Evolutionary conservation across 2,888 invertebrate genomes (phyloP).

Genomic region (Mythimna pallens): DNA sequence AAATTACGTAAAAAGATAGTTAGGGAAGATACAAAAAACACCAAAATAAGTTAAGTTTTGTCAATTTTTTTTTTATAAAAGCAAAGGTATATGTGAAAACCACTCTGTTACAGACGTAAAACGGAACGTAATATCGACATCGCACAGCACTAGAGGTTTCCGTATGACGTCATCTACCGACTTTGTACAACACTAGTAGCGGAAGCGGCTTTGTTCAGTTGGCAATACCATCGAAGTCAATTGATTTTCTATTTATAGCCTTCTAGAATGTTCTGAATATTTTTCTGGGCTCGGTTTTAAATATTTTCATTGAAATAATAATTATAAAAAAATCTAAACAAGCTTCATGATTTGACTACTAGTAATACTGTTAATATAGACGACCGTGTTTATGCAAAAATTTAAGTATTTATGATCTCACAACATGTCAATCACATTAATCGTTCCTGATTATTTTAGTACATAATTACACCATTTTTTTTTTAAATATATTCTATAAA

Average conservation of each 20-base stretch:
- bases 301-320: not conserved
- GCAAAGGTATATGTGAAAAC: not conserved
- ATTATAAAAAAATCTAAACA: constrained; percentile 3
- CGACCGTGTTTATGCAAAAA: not conserved
- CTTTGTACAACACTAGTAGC: constrained; percentile 66
- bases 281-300: not conserved
- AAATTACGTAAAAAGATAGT: not conserved
- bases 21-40: not conserved
- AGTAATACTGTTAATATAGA: not conserved
- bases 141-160: constrained; percentile 73
- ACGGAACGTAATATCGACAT: constrained; percentile 64
- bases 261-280: constrained; percentile 55
- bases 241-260: constrained; percentile 58
- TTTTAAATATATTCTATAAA: not conserved
- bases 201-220: constrained; percentile 65
- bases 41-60: not conserved
- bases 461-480: not conserved
- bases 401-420: not conserved
- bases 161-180: constrained; percentile 61
- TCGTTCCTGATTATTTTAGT: constrained; percentile 11
- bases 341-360: not conserved
- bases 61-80: no score
- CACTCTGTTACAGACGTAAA: constrained; percentile 25
- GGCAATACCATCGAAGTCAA: constrained; percentile 62
- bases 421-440: not conserved